These are phyloP conservation scores for Spea hammondii DNA, from an alignment of 2,797 vertebrate genomes.

Conservation along the genomic window DNA sequence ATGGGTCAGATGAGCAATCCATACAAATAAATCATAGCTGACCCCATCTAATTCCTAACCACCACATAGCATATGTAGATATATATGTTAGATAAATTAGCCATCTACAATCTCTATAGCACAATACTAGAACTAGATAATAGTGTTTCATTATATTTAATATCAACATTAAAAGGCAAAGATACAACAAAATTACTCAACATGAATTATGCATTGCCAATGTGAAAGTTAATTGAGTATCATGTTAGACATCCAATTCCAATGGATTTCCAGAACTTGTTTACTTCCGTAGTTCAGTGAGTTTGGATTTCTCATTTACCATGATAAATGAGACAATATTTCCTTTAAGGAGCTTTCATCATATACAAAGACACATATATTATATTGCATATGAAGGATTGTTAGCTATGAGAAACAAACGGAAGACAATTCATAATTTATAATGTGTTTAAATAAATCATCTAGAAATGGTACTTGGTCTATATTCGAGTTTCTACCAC, in stretches of 20 bases:
- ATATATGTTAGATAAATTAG: background rate
- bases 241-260: background rate
- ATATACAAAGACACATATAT: too few relatives aligned
- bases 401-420: too few relatives aligned
- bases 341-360: too few relatives aligned
- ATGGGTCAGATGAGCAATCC: conserved; percentile 30
- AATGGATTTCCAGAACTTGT: background rate
- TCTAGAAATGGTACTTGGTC: too few relatives aligned
- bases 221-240: background rate
- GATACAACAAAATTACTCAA: background rate
- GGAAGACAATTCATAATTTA: too few relatives aligned
- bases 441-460: too few relatives aligned
- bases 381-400: too few relatives aligned
- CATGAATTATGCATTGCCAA: background rate
- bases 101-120: background rate
- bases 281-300: background rate
- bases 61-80: background rate
- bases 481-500: too few relatives aligned
- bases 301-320: background rate
- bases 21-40: conserved; percentile 37
- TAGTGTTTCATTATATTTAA: background rate
- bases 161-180: background rate
- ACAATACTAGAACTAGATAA: background rate
- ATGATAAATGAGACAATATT: background rate
- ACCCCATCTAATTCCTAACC: conserved; percentile 8